Percentiles rank a stretch among this genome's conserved stretches.
Conservation (phyloP, 2,888 invertebrate species). For the Calameuta idolon region DNA sequence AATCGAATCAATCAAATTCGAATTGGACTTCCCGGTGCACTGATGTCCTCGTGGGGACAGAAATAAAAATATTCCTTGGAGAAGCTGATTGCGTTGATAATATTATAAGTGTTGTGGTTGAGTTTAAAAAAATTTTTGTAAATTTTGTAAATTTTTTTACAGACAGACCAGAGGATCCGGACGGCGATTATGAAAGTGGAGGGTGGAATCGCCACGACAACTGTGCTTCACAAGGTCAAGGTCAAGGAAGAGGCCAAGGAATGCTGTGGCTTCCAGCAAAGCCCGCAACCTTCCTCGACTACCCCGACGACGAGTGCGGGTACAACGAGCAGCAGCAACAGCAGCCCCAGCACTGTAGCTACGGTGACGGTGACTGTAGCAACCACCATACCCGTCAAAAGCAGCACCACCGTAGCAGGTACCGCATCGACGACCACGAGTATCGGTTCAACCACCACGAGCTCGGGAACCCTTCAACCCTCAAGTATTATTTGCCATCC, state of each 20-base stretch:
- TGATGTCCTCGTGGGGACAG: too few species aligned
- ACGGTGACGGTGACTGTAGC: not conserved
- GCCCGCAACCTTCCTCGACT: conserved; percentile 32
- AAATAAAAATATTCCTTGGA: too few species aligned
- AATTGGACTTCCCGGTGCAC: conserved; percentile 25
- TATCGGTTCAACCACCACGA: conserved; percentile 17
- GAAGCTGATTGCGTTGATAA: too few species aligned
- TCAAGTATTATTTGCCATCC: conserved; percentile 49
- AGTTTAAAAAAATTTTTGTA: too few species aligned
- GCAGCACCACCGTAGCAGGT: not conserved
- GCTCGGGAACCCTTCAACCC: conserved; percentile 33
- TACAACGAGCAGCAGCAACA: conserved; percentile 3
- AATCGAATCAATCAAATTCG: conserved; percentile 60
- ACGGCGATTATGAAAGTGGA: conserved; percentile 60
- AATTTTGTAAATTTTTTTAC: too few species aligned
- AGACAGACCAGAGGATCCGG: conserved; percentile 8
- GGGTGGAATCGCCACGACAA: conserved; percentile 41
- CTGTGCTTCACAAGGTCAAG: conserved; percentile 58
- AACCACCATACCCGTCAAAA: not conserved
- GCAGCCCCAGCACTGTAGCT: not conserved
- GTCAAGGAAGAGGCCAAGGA: conserved; percentile 63
- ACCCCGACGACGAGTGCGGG: conserved; percentile 19
- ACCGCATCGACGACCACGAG: conserved; percentile 22
- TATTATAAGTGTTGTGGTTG: too few species aligned
- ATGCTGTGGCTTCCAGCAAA: conserved; percentile 49